A percentile compares a stretch with the other conserved stretches of the same genome.
Evolutionary conservation across 2,113 vertebrate species (phyloP).

Genomic region (Calyptommatus sinebrachiatus): DNA sequence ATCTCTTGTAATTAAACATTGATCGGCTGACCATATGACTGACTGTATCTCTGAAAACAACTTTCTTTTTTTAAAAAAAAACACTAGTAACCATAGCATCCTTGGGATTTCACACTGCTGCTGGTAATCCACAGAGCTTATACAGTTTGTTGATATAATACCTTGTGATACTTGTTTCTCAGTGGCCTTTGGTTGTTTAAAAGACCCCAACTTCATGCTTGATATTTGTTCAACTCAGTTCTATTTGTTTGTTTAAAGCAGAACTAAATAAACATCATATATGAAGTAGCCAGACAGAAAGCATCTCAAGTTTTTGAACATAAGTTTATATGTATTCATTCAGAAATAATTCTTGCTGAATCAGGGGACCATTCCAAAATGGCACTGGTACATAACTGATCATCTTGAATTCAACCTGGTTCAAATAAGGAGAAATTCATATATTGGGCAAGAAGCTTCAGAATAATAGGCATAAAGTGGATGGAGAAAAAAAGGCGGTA

Average conservation of each 20-base stretch:
- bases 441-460: no score
- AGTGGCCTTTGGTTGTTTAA: slow-evolving; percentile 11
- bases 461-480: no score
- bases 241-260: slow-evolving; percentile 5
- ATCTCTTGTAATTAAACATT: background rate
- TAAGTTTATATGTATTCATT: background rate
- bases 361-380: no score
- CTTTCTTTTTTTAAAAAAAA: background rate
- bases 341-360: background rate
- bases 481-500: no score
- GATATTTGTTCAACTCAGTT: slow-evolving; percentile 12
- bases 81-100: background rate
- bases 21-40: background rate
- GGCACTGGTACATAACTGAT: no score
- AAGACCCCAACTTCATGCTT: background rate
- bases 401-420: no score
- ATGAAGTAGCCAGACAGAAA: background rate
- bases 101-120: background rate
- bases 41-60: background rate
- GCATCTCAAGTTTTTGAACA: background rate
- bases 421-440: no score
- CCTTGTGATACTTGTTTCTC: background rate
- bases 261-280: background rate
- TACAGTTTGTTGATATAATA: background rate
- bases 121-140: background rate